Evolutionary conservation across 64 coral and sea anemone genomes (phyloP).

Genomic region (Platygyra sinensis): DNA sequence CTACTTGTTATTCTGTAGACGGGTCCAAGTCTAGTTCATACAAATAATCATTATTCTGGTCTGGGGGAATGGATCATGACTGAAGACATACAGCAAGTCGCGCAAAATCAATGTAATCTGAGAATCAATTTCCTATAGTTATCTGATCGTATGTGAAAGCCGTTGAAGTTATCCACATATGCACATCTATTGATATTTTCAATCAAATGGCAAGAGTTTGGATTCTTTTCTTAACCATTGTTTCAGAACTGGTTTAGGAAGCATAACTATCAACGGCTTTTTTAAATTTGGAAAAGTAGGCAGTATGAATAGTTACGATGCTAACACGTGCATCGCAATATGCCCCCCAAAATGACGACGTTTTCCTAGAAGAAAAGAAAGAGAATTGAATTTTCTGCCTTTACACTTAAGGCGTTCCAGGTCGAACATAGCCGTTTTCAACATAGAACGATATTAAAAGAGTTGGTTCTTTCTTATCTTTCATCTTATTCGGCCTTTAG

Average conservation of each 20-base stretch:
- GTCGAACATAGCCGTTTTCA: too few relatives aligned
- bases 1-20: not conserved
- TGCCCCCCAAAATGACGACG: not conserved
- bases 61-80: not conserved
- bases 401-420: too few relatives aligned
- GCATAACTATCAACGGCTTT: not conserved
- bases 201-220: not conserved
- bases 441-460: not conserved
- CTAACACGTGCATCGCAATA: not conserved
- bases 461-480: not conserved
- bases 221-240: not conserved
- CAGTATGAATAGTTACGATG: not conserved
- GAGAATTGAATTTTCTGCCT: not conserved
- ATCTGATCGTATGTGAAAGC: not conserved
- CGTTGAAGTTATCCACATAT: not conserved
- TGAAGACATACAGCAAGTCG: too few relatives aligned
- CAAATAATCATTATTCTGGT: not conserved
- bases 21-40: too few relatives aligned
- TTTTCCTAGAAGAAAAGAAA: slow-evolving; percentile 13
- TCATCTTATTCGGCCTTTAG: not conserved
- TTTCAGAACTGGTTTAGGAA: not conserved
- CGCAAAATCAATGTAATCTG: too few relatives aligned
- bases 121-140: too few relatives aligned
- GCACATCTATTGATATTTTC: not conserved
- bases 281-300: not conserved